Evolutionary conservation across 1,140 invertebrate species (phyloP).

Genomic region (Hyles euphorbiae): DNA sequence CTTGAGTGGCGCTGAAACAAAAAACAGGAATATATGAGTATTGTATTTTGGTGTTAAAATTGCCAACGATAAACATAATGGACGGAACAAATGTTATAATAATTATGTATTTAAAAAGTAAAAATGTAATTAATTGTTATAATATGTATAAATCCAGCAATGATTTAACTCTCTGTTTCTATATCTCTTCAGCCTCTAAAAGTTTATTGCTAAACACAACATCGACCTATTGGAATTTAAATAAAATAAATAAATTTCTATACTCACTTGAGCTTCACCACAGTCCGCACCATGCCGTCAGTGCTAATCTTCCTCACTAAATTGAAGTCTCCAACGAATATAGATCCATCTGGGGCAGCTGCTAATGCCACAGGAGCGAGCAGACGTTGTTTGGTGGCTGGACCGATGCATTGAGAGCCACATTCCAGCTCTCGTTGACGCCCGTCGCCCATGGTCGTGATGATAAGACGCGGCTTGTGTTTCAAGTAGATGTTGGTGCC

Average conservation of each 20-base stretch:
- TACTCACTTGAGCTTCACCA: constrained; percentile 92
- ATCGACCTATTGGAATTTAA: too few species aligned
- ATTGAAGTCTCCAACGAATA: constrained; percentile 98
- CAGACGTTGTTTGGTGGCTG: constrained; percentile 87
- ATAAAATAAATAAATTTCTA: too few species aligned
- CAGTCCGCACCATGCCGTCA: constrained; percentile 90
- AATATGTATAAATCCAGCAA: not conserved
- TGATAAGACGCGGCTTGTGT: constrained; percentile 92
- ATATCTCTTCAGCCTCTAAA: not conserved
- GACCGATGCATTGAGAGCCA: constrained; percentile 85
- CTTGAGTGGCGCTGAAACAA: constrained; percentile 87
- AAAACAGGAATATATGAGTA: constrained; percentile 33
- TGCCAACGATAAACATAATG: not conserved
- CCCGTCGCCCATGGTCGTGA: constrained; percentile 95
- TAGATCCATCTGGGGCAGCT: constrained; percentile 92
- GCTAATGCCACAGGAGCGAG: constrained; percentile 94
- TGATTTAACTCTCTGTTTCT: not conserved
- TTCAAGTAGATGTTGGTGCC: constrained; percentile 97
- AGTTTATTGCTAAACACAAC: too few species aligned
- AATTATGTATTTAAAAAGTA: too few species aligned
- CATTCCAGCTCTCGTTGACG: constrained; percentile 91
- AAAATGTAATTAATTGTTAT: not conserved
- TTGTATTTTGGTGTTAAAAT: not conserved
- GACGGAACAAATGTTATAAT: too few species aligned
- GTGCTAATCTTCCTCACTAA: constrained; percentile 92